Evolutionary conservation across 2,888 invertebrate species (phyloP).

Genomic region (Erebia ligea): DNA sequence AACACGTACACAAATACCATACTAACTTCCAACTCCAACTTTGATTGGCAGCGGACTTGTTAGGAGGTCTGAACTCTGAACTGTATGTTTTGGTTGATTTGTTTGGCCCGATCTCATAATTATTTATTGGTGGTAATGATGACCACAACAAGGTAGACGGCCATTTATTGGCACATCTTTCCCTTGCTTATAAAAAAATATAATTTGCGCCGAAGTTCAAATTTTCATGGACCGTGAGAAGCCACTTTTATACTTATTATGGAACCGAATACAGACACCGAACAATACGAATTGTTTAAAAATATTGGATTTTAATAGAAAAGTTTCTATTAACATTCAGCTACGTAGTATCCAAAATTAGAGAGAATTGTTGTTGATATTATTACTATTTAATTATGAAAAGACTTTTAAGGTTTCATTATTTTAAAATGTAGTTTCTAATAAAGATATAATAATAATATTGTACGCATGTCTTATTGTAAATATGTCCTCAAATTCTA

Average conservation of each 20-base stretch:
- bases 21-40: no score
- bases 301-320: conserved; percentile 35
- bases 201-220: background rate
- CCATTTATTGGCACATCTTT: background rate
- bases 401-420: conserved; percentile 16
- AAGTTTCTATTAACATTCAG: background rate
- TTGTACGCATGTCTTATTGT: conserved; percentile 3
- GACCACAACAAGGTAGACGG: no score
- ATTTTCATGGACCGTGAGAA: background rate
- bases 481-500: conserved; percentile 1
- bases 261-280: conserved; percentile 22
- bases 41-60: no score
- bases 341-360: conserved; percentile 34
- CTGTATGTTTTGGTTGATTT: background rate
- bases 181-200: background rate
- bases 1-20: no score
- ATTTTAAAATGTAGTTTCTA: conserved; percentile 11
- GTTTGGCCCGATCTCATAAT: background rate
- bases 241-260: background rate
- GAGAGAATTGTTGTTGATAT: conserved; percentile 14
- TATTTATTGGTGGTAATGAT: background rate
- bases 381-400: conserved; percentile 4
- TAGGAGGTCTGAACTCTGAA: no score
- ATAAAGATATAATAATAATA: background rate
- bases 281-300: conserved; percentile 32